Base-by-base conservation (phyloP, 2,888 invertebrate species). In the Cheilosia urbana region DNA sequence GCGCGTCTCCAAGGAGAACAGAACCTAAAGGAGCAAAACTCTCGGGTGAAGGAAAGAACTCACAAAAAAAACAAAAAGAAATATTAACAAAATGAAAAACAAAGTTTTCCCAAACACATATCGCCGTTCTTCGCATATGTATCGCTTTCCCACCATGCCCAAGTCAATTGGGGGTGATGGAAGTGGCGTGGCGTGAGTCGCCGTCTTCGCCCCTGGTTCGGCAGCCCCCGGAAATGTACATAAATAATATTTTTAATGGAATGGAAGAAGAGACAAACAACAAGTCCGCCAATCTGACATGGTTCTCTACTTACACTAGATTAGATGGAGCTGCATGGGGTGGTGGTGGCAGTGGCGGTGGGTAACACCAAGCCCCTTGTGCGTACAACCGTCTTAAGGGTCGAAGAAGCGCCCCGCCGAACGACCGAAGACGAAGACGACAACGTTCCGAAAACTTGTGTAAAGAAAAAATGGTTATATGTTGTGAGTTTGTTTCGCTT, bases 241-340 rank as follows among this genome's bases (percentile, higher is more conserved):
- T 85, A 85, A 85, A 85, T 85, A 85, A 85, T 85, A 85, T 77
- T 85, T 81, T 77, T 81, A 85, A 85, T 85, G 81, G 85, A 85
- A 85, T 81, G 72, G 51, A 85, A 76, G 68, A 57, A 30, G 68
- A 65, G 69, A 53, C 17, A 13, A 68, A 27, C 49, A 71, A 72
- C 19, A 45, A 80, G 71, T 85, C 63, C 75, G 69, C 79, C 85
- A 81, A 85, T 81, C 76, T 85, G 71, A 85, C 85, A 85, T 85
- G 85, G 72, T 81, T 85, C 85, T 80, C 76, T 85, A 85, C 85
- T 85, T 85, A 81, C 85, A 81, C 85, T 81, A 77, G 85, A 85
- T 85, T 85, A 85, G 85, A 68, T 85, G 76, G 76, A 81, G 72
- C 76, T 81, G 81, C 85, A 85, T 81, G 81, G 72, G 81, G 85